Base-by-base conservation (phyloP, 1,140 invertebrate species). In the Pectinophora gossypiella region DNA sequence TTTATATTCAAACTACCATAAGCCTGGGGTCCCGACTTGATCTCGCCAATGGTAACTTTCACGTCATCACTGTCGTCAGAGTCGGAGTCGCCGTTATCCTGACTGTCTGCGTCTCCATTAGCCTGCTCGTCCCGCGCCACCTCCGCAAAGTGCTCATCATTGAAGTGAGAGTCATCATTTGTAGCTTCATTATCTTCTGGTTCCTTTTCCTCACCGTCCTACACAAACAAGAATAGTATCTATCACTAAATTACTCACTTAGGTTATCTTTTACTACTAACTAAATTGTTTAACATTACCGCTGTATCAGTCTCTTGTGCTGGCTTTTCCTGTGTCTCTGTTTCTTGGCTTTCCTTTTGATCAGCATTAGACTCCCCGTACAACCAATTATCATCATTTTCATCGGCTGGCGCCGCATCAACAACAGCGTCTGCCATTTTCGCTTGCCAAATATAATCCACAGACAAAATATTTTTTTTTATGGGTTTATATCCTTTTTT, bases 31-130 rank as follows among this genome's bases (percentile, higher is more conserved):
- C 89, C 92, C 0, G 93, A 91, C 76, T 96, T 96, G 23, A 95
- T 94, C 72, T 96, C 94, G 0, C 94, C 94, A 66, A 96, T 95
- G 0, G 95, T 93, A 48, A 96, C 94, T 81, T 95, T 94, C 0
- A 96, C 93, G 69, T 95, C 93, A 77, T 96, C 95, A 55, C 93
- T 94, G 58, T 94, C 94, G 61, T 96, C 94, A n/a, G 91, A 92
- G 23, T 91, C 89, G 0, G 91, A 91, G 54, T 94, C 93, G 3
- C 90, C 90, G 52, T 93, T 92, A 22, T 92, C 91, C 54, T 91
- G 90, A 57, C 89, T 91, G 27, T 88, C 88, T 20, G 72, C 83
- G 57, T 89, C 87, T 27, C 89, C 90, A 63, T 90, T 91, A 18
- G 87, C 82, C 23, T 88, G 86, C 1, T 89, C 89, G 59, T 90